phyloP scores from a whole-genome alignment of 2,888 invertebrate genomes.

The Heteromyza rotundicornis region DNA sequence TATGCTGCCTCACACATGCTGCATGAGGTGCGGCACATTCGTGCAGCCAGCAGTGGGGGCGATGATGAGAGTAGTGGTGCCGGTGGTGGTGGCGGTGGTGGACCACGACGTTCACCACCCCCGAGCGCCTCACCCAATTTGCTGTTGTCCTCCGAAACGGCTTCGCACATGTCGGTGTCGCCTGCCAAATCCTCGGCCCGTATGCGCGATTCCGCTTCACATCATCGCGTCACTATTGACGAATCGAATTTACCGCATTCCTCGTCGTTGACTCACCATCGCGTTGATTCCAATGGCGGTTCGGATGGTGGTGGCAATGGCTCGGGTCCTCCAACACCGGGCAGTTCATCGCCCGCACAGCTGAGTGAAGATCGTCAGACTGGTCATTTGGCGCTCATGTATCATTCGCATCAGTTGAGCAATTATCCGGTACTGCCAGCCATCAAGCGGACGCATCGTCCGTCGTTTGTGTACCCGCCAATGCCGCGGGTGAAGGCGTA shows the following conservation, averaged over 20 bases:
- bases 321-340: slow-evolving; percentile 51
- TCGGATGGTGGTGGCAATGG: slow-evolving; percentile 50
- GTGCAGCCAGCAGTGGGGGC: slow-evolving; percentile 29
- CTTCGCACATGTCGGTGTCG: slow-evolving; percentile 67
- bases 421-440: slow-evolving; percentile 61
- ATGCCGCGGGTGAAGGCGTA: slow-evolving; percentile 62
- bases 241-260: slow-evolving; percentile 56
- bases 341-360: slow-evolving; percentile 48
- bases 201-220: slow-evolving; percentile 50
- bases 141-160: slow-evolving; percentile 77
- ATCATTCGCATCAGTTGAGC: slow-evolving; percentile 61
- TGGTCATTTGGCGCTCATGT: slow-evolving; percentile 60
- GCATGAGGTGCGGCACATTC: slow-evolving; percentile 32
- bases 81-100: slow-evolving; percentile 30
- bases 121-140: slow-evolving; percentile 70
- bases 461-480: slow-evolving; percentile 58
- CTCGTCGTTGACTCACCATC: slow-evolving; percentile 26
- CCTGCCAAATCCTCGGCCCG: slow-evolving; percentile 64
- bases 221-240: slow-evolving; percentile 62
- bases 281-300: too few species aligned
- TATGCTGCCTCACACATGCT: slow-evolving; percentile 33
- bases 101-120: slow-evolving; percentile 31
- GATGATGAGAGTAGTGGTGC: slow-evolving; percentile 23
- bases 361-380: slow-evolving; percentile 46
- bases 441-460: slow-evolving; percentile 58